A percentile compares a stretch with the other conserved stretches of the same genome.
Evolutionary conservation across 2,888 invertebrate species (phyloP).

Genomic region (Caenorhabditis sulstoni): DNA sequence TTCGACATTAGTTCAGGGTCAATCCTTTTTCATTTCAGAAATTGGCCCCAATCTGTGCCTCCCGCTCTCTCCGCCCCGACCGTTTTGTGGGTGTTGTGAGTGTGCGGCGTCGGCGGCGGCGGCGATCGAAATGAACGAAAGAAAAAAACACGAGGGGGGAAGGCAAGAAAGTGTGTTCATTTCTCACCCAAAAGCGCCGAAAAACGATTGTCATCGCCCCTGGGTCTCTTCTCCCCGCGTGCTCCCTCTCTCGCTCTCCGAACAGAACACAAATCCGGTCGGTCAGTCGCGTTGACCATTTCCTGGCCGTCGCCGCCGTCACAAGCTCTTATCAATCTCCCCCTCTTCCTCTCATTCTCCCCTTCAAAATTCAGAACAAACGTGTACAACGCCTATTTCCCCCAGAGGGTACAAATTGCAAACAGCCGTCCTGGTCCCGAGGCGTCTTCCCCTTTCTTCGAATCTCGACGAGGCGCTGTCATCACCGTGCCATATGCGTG

Average conservation of each 20-base stretch:
- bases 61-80: slow-evolving; percentile 23
- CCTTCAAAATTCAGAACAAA: slow-evolving; percentile 40
- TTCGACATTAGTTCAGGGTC: slow-evolving; percentile 59
- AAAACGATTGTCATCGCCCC: slow-evolving; percentile 54
- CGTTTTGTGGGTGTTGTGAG: slow-evolving; percentile 39
- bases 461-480: slow-evolving; percentile 39
- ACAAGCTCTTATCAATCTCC: slow-evolving; percentile 24
- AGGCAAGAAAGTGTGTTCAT: slow-evolving; percentile 40
- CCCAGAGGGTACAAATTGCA: slow-evolving; percentile 51
- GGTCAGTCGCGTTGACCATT: slow-evolving; percentile 39
- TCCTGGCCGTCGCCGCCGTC: slow-evolving; percentile 17
- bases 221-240: slow-evolving; percentile 10
- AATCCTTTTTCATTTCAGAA: slow-evolving; percentile 54
- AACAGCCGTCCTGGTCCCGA: slow-evolving; percentile 50
- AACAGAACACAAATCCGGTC: slow-evolving; percentile 46
- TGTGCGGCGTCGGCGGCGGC: slow-evolving; percentile 2
- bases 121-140: slow-evolving; percentile 30
- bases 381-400: slow-evolving; percentile 40
- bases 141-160: slow-evolving; percentile 21
- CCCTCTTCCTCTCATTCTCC: background rate
- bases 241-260: slow-evolving; percentile 23
- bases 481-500: slow-evolving; percentile 47
- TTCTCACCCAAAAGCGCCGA: slow-evolving; percentile 53
- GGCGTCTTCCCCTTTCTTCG: background rate
- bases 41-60: slow-evolving; percentile 55